phyloP scores from a whole-genome alignment of 2,888 invertebrate species.

The Kryphioiulus occultus region DNA sequence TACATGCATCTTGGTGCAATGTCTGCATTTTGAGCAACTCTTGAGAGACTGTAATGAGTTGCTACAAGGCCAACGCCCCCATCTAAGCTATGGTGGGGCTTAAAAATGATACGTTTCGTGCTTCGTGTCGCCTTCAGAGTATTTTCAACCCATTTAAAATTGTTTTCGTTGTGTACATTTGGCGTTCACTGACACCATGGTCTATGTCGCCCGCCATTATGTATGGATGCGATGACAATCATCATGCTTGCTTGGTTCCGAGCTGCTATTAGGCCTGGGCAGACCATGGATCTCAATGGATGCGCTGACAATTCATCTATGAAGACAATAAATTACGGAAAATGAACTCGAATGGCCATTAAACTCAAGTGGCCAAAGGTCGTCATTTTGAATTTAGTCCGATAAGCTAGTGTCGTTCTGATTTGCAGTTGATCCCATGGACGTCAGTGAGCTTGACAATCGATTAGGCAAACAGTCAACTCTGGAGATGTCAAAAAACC shows the following conservation, averaged over 20 bases:
- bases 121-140: not conserved
- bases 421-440: slow-evolving; percentile 7
- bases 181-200: slow-evolving; percentile 14
- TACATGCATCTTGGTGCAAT: not conserved
- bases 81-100: not conserved
- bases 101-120: slow-evolving; percentile 35
- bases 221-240: not conserved
- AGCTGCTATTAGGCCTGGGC: not conserved
- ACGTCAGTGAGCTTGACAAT: not conserved
- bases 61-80: not conserved
- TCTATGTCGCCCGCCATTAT: not conserved
- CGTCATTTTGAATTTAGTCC: not conserved
- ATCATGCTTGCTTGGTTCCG: not conserved
- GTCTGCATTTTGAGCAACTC: not conserved
- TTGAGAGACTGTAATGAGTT: not conserved
- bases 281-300: not conserved
- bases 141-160: slow-evolving; percentile 35
- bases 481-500: not conserved
- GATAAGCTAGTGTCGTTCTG: slow-evolving; percentile 1
- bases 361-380: not conserved
- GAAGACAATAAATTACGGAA: not conserved
- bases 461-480: not conserved
- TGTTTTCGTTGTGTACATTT: slow-evolving; percentile 35
- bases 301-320: slow-evolving; percentile 4
- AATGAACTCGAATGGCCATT: slow-evolving; percentile 20